A percentile compares a stretch with the other conserved stretches of the same genome.
Evolutionary conservation across 1,140 invertebrate species (phyloP).

Genomic region (Radopholus similis): DNA sequence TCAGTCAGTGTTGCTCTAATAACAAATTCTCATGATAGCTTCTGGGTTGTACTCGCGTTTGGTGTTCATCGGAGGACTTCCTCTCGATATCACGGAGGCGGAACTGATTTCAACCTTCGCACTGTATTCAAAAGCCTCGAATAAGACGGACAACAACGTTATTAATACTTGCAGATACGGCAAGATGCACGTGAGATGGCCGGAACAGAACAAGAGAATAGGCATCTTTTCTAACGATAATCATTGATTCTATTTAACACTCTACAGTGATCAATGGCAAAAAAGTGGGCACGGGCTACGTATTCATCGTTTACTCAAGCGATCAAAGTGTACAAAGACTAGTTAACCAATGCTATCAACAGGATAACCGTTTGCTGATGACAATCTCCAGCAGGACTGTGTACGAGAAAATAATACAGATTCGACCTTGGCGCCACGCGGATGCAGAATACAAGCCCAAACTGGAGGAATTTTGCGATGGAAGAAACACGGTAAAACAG

Average conservation of each 20-base stretch:
- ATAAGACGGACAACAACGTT: conserved; percentile 77
- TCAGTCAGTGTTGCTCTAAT: too few species aligned
- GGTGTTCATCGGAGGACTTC: conserved; percentile 95
- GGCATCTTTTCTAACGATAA: neutral
- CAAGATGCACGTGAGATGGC: neutral
- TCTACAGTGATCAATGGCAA: neutral
- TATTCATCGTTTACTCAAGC: conserved; percentile 74
- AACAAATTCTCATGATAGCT: too few species aligned
- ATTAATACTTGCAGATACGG: neutral
- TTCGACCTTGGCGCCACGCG: conserved; percentile 90
- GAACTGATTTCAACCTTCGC: conserved; percentile 69
- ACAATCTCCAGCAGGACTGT: conserved; percentile 83
- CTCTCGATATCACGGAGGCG: conserved; percentile 97
- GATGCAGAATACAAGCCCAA: conserved; percentile 97
- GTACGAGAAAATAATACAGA: conserved; percentile 16
- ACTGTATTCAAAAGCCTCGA: conserved; percentile 84
- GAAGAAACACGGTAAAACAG: neutral
- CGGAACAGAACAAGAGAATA: neutral
- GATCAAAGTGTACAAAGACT: conserved; percentile 86
- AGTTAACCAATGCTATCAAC: conserved; percentile 92
- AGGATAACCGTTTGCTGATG: conserved; percentile 93
- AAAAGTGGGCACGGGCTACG: conserved; percentile 63
- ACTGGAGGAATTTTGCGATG: conserved; percentile 67
- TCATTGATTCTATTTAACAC: neutral
- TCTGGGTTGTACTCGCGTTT: too few species aligned